Conservation (phyloP, 2,113 vertebrate genomes). For the Entelurus aequoreus region DNA sequence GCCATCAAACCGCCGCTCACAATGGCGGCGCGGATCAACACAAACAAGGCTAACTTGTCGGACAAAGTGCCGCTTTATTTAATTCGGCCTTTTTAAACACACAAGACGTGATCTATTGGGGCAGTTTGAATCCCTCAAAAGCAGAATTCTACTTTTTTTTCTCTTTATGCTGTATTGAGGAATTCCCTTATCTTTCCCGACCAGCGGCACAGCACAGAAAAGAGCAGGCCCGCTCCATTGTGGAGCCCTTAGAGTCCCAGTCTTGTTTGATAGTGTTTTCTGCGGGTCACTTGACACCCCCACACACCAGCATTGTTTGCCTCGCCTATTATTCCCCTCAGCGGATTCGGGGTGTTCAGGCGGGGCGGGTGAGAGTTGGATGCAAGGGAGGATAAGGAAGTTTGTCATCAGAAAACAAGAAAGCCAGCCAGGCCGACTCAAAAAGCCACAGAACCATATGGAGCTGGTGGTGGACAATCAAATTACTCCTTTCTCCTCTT, state of each 20-base stretch:
- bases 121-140: constrained; percentile 63
- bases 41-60: constrained; percentile 72
- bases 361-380: constrained; percentile 42
- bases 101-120: constrained; percentile 67
- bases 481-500: constrained; percentile 58
- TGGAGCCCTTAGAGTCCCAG: constrained; percentile 65
- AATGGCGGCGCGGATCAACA: constrained; percentile 61
- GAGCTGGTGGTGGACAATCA: constrained; percentile 57
- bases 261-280: constrained; percentile 75
- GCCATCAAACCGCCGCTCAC: constrained; percentile 60
- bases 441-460: constrained; percentile 65
- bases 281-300: constrained; percentile 72
- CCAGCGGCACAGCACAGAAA: constrained; percentile 69
- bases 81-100: constrained; percentile 67
- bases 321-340: constrained; percentile 71
- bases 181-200: constrained; percentile 77
- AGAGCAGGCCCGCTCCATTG: constrained; percentile 69
- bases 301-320: constrained; percentile 60
- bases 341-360: constrained; percentile 71
- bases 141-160: constrained; percentile 56
- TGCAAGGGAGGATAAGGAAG: constrained; percentile 61
- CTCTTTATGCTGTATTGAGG: constrained; percentile 64
- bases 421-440: constrained; percentile 55
- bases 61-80: constrained; percentile 76
- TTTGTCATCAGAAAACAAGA: constrained; percentile 61